phyloP scores from a whole-genome alignment of 1,140 invertebrate genomes.

The Acyrthosiphon pisum region DNA sequence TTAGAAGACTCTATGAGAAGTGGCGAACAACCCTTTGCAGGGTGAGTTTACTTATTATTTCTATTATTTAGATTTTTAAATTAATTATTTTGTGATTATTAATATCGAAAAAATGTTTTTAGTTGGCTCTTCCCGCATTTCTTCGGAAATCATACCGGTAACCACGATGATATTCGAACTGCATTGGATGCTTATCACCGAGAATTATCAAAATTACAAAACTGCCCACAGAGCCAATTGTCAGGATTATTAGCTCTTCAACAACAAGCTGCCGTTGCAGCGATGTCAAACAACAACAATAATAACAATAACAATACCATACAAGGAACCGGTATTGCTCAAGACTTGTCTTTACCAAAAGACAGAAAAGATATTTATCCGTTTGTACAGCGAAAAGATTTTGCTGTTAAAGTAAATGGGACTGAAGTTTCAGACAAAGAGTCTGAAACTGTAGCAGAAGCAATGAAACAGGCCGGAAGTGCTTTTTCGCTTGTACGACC shows the following conservation, averaged over 20 bases:
- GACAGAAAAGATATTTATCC: conserved; percentile 57
- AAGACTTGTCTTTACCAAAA: conserved; percentile 86
- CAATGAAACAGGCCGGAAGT: conserved; percentile 80
- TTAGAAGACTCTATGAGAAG: conserved; percentile 68
- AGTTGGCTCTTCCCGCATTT: conserved; percentile 76
- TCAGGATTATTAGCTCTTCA: conserved; percentile 57
- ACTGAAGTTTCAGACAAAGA: conserved; percentile 35
- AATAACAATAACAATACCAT: conserved; percentile 55
- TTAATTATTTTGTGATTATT: not conserved
- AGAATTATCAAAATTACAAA: conserved; percentile 80
- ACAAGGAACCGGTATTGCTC: conserved; percentile 72
- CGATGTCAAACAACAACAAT: conserved; percentile 53
- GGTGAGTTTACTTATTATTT: conserved; percentile 66
- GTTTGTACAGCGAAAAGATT: conserved; percentile 49
- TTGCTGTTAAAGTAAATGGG: conserved; percentile 58
- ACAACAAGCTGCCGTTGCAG: conserved; percentile 43
- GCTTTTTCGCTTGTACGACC: conserved; percentile 84
- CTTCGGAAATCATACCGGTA: conserved; percentile 70
- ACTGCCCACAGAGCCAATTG: conserved; percentile 56
- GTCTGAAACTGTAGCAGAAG: conserved; percentile 65
- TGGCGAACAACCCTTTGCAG: conserved; percentile 67
- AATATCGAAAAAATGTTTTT: not conserved
- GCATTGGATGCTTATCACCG: conserved; percentile 90
- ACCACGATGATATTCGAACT: conserved; percentile 85
- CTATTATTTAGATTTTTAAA: not conserved